Evolutionary conservation across 2,113 vertebrate species (phyloP).

Genomic region (Pithys albifrons): DNA sequence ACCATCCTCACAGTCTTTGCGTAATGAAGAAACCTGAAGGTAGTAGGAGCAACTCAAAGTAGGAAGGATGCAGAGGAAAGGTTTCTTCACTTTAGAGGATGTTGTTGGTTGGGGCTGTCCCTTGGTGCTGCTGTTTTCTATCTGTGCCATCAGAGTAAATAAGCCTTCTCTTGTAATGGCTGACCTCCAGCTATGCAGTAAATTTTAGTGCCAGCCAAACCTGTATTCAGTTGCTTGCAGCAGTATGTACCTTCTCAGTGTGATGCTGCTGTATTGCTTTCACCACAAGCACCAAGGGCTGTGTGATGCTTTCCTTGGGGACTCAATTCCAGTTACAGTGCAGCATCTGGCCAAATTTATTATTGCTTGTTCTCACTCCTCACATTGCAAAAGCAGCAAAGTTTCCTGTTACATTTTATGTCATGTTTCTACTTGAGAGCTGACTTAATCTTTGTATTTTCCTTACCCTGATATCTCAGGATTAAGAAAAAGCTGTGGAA

Average conservation of each 20-base stretch:
- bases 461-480: not conserved
- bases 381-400: not conserved
- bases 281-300: not conserved
- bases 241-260: rapidly evolving
- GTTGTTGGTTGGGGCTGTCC: not conserved
- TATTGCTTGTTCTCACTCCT: not conserved
- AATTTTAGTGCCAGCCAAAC: not conserved
- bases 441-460: not conserved
- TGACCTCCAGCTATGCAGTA: not conserved
- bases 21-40: not conserved
- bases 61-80: rapidly evolving
- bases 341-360: not conserved
- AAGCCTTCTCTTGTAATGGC: not conserved
- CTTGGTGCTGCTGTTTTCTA: not conserved
- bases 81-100: not conserved
- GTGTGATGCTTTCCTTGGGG: not conserved
- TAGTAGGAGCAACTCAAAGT: not conserved
- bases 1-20: not conserved
- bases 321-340: not conserved
- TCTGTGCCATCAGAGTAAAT: not conserved
- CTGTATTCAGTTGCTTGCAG: rapidly evolving
- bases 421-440: not conserved
- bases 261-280: not conserved
- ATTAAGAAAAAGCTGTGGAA: conserved; percentile 46
- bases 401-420: not conserved